phyloP scores from a whole-genome alignment of 2,113 vertebrate genomes.

The Circaetus cinerascens region DNA sequence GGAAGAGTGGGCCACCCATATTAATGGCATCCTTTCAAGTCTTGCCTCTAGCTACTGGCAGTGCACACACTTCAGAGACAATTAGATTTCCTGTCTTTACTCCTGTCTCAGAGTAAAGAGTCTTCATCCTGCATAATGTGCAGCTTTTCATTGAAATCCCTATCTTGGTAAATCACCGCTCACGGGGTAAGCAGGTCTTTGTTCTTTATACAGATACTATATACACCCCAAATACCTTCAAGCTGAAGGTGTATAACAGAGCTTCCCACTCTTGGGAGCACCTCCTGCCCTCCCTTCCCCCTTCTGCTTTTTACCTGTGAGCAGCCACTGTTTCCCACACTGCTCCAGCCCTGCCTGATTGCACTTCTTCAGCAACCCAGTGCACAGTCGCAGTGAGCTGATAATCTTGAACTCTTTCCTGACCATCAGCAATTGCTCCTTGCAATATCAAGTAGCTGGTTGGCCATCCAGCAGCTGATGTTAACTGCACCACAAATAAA shows the following conservation, averaged over 20 bases:
- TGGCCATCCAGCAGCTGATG: neutral
- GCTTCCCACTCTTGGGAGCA: neutral
- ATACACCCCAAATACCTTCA: neutral
- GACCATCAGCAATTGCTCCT: neutral
- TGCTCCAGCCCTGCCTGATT: neutral
- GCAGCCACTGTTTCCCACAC: neutral
- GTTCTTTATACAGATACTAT: neutral
- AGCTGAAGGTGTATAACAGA: neutral
- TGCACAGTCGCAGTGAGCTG: rapidly evolving
- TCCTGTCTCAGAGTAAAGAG: neutral
- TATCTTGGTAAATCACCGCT: neutral
- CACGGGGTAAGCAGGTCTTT: neutral
- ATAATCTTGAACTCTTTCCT: neutral
- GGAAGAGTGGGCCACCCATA: neutral
- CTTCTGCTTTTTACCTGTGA: neutral
- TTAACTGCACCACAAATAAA: neutral
- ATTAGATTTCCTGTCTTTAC: neutral
- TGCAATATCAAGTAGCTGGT: neutral
- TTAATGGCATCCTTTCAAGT: neutral
- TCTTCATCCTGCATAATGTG: neutral
- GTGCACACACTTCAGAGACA: neutral
- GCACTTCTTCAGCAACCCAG: neutral
- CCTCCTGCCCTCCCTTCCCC: neutral
- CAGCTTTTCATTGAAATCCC: neutral
- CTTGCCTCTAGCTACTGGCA: neutral